These are phyloP conservation scores for Chrysolina haemoptera DNA, from an alignment of 2,888 invertebrate species.

Conservation along the genomic window DNA sequence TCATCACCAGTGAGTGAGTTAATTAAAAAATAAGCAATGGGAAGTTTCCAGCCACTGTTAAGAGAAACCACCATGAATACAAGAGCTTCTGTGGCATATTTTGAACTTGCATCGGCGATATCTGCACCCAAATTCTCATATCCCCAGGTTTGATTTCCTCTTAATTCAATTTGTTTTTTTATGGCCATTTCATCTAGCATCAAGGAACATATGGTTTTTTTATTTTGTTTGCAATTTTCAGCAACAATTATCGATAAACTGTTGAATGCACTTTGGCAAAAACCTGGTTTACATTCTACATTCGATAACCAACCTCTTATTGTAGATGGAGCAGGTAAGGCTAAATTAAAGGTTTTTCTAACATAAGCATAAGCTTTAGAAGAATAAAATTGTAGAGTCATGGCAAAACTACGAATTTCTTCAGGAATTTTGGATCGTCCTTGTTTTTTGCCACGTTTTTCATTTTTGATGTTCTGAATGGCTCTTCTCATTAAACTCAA, in stretches of 20 bases:
- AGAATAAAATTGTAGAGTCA: slow-evolving; percentile 50
- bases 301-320: slow-evolving; percentile 50
- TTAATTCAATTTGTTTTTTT: slow-evolving; percentile 38
- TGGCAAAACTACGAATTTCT: slow-evolving; percentile 41
- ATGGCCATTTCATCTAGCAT: slow-evolving; percentile 18
- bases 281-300: slow-evolving; percentile 38
- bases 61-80: slow-evolving; percentile 47
- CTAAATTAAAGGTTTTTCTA: slow-evolving; percentile 37
- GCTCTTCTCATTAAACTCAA: slow-evolving; percentile 1
- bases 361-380: slow-evolving; percentile 44
- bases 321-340: no score
- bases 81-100: slow-evolving; percentile 34
- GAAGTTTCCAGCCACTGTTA: slow-evolving; percentile 46
- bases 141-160: slow-evolving; percentile 11
- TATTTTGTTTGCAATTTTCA: slow-evolving; percentile 1
- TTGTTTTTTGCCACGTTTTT: not conserved
- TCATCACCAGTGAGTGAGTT: slow-evolving; percentile 42
- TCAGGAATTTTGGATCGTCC: slow-evolving; percentile 3
- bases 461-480: not conserved
- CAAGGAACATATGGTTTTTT: slow-evolving; percentile 8
- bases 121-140: slow-evolving; percentile 35
- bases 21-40: slow-evolving; percentile 48
- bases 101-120: not conserved
- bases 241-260: not conserved
- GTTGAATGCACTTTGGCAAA: slow-evolving; percentile 10